Base-by-base conservation (phyloP, 2,888 invertebrate genomes). In the Girardia tigrina region DNA sequence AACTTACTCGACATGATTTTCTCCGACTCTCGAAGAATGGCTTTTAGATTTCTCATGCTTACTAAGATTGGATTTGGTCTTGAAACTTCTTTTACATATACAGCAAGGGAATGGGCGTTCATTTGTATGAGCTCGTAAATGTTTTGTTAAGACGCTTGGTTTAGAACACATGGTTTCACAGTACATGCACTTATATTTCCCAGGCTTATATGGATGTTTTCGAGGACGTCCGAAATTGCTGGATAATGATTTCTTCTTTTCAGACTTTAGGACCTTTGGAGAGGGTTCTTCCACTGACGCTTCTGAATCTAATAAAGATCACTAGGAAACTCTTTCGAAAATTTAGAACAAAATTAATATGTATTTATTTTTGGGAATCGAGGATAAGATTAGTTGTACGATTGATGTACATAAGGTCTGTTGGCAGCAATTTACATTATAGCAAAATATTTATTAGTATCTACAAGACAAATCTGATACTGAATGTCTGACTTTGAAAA, bases 101-200 rank as follows among this genome's bases (percentile, higher is more conserved):
- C 88, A 87, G 86, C 92, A 93, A 28, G 92, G 92, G 86, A 89
- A 93, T 77, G 92, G 92, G 80, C 92, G 87, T 85, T 93, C 92
- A 83, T 92, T 91, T 71, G 93, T 92, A 85, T 93, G 92, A 78
- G 92, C 91, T 82, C 92, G 88, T 84, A 93, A 90, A 87, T 93
- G 93, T 87, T 93, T 93, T 84, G 92, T 90, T 78, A 93, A 87
- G 79, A 93, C 92, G 83, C 92, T 92, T 77, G 92, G 92, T 85
- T 93, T 93, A 81, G 92, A 90, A 86, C 92, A 93, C 79, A 89
- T 89, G 83, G 91, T 86, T 84, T 90, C 90, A 86, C 93, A 93
- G 84, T 90, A 92, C 14, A 90, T 89, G 83, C 93, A 93, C 79
- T 90, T 88, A 85, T 92, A 89, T 80, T 90, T 89, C 74, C 90